Evolutionary conservation across 2,113 vertebrate species (phyloP).

Genomic region (Tursiops truncatus): DNA sequence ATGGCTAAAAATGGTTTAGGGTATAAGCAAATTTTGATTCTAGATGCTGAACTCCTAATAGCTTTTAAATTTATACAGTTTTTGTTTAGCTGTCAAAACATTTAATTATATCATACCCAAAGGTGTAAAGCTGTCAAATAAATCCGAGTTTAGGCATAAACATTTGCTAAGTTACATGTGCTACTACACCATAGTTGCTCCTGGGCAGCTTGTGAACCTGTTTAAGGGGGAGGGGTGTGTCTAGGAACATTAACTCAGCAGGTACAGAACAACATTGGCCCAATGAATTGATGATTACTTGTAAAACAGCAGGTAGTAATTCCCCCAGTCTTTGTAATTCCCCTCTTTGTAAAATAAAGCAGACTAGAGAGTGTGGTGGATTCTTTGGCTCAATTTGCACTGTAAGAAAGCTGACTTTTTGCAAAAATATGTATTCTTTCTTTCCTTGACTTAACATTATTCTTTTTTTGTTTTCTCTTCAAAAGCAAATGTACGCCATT

Average conservation of each 20-base stretch:
- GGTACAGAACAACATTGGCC: constrained; percentile 82
- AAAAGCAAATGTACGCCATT: neutral
- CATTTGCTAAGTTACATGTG: constrained; percentile 84
- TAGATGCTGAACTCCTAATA: constrained; percentile 83
- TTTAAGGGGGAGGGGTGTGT: constrained; percentile 45
- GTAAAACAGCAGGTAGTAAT: constrained; percentile 87
- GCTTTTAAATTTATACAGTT: constrained; percentile 89
- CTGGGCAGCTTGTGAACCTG: constrained; percentile 80
- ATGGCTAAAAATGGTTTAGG: constrained; percentile 69
- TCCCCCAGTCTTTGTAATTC: constrained; percentile 78
- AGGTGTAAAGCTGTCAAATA: constrained; percentile 93
- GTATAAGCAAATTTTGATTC: constrained; percentile 82
- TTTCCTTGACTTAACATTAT: neutral
- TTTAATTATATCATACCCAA: constrained; percentile 90
- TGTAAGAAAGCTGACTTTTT: constrained; percentile 35
- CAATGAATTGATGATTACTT: constrained; percentile 84
- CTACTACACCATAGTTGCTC: constrained; percentile 82
- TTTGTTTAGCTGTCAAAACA: constrained; percentile 91
- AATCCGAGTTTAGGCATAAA: constrained; percentile 88
- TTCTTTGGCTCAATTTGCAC: constrained; percentile 39
- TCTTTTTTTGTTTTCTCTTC: constrained; percentile 13
- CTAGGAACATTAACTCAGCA: constrained; percentile 82
- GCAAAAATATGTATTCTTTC: neutral
- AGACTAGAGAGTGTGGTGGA: neutral
- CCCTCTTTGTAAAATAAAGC: constrained; percentile 75